Percentiles rank a stretch among this genome's conserved stretches.
Conservation (phyloP, 2,797 vertebrate genomes). For the Diglossa cyanea region DNA sequence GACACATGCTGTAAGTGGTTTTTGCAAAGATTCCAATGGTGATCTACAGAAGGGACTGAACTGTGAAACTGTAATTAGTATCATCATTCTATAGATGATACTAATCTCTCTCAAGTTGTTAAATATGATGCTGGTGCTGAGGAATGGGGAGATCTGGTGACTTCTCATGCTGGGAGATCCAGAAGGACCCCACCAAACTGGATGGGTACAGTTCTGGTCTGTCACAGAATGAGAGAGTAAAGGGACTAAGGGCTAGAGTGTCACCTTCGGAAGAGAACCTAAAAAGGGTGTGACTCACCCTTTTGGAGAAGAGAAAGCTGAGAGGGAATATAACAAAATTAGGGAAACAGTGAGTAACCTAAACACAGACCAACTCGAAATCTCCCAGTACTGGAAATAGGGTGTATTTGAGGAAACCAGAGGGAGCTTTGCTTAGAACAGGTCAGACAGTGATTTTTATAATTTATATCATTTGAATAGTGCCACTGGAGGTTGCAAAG, state of each 20-base stretch:
- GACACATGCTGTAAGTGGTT: neutral
- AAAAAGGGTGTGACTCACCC: neutral
- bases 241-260: neutral
- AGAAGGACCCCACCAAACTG: neutral
- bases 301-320: neutral
- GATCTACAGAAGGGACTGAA: neutral
- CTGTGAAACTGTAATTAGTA: neutral
- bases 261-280: neutral
- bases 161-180: neutral
- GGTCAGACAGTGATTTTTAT: neutral
- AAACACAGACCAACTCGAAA: neutral
- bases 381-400: neutral
- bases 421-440: neutral
- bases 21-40: neutral
- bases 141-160: neutral
- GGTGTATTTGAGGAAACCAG: neutral
- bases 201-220: neutral
- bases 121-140: neutral
- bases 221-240: neutral
- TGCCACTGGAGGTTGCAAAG: neutral
- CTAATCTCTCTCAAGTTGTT: neutral
- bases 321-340: neutral
- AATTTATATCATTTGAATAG: neutral
- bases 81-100: neutral
- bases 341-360: neutral